These are phyloP conservation scores for Tauraco hartlaubi DNA, from an alignment of 2,797 vertebrate genomes.

Conservation along the genomic window DNA sequence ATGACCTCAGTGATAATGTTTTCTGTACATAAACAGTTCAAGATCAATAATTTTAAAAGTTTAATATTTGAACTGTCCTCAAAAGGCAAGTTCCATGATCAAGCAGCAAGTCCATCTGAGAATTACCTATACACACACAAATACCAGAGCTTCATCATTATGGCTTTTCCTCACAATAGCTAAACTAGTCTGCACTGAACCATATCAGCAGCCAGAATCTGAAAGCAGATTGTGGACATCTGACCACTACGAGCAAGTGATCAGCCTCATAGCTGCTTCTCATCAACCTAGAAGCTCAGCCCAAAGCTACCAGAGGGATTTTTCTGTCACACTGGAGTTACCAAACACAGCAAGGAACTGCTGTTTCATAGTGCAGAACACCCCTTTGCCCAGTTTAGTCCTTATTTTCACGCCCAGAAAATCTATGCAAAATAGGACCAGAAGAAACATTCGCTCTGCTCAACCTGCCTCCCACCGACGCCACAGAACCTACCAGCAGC, in stretches of 20 bases:
- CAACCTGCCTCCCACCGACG: no score
- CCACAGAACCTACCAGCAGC: background rate
- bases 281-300: background rate
- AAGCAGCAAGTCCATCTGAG: background rate
- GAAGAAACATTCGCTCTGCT: background rate
- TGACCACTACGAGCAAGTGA: background rate
- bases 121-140: background rate
- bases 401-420: background rate
- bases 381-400: background rate
- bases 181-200: background rate
- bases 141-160: background rate
- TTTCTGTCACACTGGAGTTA: background rate
- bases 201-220: background rate
- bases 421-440: background rate
- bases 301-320: background rate
- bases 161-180: background rate
- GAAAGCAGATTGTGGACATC: background rate
- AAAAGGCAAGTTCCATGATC: background rate
- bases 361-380: background rate
- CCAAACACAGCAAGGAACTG: background rate
- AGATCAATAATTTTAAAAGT: background rate
- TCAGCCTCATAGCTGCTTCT: background rate
- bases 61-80: background rate
- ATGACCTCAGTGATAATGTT: background rate
- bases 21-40: background rate